Evolutionary conservation across 2,888 invertebrate species (phyloP), one percentile per base, ranked within the genome.

Genomic region (Mongoloraphidia duomilia): DNA sequence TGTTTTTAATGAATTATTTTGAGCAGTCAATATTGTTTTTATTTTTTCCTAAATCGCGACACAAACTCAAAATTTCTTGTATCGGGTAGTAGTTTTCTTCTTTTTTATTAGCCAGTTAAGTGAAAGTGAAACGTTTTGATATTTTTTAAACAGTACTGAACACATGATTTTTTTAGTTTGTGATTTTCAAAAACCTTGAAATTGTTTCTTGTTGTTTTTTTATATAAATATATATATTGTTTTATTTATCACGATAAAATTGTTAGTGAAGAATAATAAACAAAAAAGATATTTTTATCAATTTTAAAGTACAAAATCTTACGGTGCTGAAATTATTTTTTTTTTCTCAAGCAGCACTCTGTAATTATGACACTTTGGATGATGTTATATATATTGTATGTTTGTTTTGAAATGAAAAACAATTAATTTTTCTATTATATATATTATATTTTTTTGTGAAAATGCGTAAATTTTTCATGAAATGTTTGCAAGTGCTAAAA

Each of bases 251-350:
- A 40, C 13, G 39, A 48, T 38, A 43, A 36, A 48, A 48, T 48
- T 48, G 48, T 48, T 48, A 40, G 34, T 44, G 37, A 17, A 40
- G 36, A 48, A 26, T 26, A 26, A 26, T 26, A 26, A 48, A 48
- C 11, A 47, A 44, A 44, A 34, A 37, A 42, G 26, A 48, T 48
- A 48, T 48, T 48, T 48, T 48, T 48, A 48, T 48, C 48, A 42
- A 48, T 43, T 48, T 48, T 33, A 50, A 47, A 40, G 38, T 44
- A 52, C 52, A 52, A 52, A 52, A 52, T 49, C 50, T 39, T 52
- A 40, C 42, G 50, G 52, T 52, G 52, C 52, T 52, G 52, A 46
- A 44, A 36, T 47, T 41, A 49, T 44, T 52, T 49, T 46, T 43
- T 42, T 36, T 46, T 37, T 12, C 46, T 26, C 34, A 33, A 17